phyloP scores from a whole-genome alignment of 2,888 invertebrate genomes.

The Cenopis cana region DNA sequence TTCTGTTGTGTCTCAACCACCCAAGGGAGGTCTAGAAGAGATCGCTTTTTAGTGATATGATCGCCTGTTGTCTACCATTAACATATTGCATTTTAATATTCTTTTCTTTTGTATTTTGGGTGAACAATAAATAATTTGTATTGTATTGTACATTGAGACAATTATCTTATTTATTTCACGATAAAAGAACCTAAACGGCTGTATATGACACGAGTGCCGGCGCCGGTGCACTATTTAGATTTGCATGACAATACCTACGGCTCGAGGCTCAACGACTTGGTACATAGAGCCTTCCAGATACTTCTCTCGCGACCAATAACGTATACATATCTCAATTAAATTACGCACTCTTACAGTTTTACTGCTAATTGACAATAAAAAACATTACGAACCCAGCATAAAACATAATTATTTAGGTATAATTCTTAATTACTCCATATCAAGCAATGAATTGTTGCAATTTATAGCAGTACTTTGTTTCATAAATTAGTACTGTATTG shows the following conservation, averaged over 20 bases:
- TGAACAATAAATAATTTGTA: too few relatives aligned
- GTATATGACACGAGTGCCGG: background rate
- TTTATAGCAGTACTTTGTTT: background rate
- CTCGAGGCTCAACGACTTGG: slow-evolving; percentile 3
- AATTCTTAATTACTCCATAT: background rate
- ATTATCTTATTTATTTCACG: too few relatives aligned
- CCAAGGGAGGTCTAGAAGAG: too few relatives aligned
- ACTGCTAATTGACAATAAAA: slow-evolving; percentile 10
- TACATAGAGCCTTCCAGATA: slow-evolving; percentile 29
- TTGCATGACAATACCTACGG: slow-evolving; percentile 40
- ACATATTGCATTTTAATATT: too few relatives aligned
- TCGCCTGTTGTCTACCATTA: too few relatives aligned
- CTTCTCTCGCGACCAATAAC: background rate
- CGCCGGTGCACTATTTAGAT: slow-evolving; percentile 26
- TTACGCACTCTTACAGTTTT: background rate
- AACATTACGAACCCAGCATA: background rate
- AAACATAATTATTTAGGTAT: background rate
- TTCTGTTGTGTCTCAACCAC: too few relatives aligned
- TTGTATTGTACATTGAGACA: too few relatives aligned
- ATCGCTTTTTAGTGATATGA: too few relatives aligned
- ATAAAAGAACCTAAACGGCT: too few relatives aligned
- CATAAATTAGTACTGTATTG: background rate
- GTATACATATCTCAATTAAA: background rate
- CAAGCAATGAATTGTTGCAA: background rate
- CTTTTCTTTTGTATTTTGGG: too few relatives aligned